Evolutionary conservation across 2,888 invertebrate species (phyloP), one percentile per base, ranked within the genome.

Genomic region (Chrysina gloriosa): DNA sequence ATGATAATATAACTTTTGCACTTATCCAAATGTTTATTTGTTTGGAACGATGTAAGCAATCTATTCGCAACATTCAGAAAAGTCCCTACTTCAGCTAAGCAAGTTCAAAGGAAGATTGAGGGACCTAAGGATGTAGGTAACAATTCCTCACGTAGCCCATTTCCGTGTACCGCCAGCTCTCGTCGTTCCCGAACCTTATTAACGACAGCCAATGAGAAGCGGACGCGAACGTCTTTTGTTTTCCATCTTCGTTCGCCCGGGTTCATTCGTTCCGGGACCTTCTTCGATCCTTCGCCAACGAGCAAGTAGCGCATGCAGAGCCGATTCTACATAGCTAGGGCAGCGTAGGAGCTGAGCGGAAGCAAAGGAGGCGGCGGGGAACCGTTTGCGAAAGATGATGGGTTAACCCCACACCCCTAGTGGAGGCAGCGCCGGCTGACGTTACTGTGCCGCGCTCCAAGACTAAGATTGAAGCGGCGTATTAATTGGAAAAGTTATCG

Each of bases 401-500:
- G 14, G 42, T 7, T 42, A 16, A 42, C 14, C 42, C 7, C 42
- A 42, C 14, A 42, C 42, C 42, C 19, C 42, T 36, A 36, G 14
- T 14, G 36, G 14, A 36, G 36, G 36, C 36, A 2, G 36, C 36
- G n/a, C n/a, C n/a, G 36, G 14, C 14, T 36, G 36, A n/a, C 11
- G 7, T 19, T n/a, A 4, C 42, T 19, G 2, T 9, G n/a, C n/a
- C 36, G 2, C 36, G 6, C 36, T 36, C n/a, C 36, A 3, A 2
- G 9, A n/a, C n/a, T 36, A 7, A 7, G 36, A 14, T 14, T 42
- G 16, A 6, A 14, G 50, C 16, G 5, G 29, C 11, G 29, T n/a
- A 52, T 52, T 52, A 52, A 52, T 52, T 52, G 50, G 50, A 52
- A 52, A 52, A 52, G 29, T 52, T 52, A 52, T 27, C 16, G 50